Evolutionary conservation across 2,888 invertebrate genomes (phyloP).

Genomic region (Scotopteryx bipunctaria): DNA sequence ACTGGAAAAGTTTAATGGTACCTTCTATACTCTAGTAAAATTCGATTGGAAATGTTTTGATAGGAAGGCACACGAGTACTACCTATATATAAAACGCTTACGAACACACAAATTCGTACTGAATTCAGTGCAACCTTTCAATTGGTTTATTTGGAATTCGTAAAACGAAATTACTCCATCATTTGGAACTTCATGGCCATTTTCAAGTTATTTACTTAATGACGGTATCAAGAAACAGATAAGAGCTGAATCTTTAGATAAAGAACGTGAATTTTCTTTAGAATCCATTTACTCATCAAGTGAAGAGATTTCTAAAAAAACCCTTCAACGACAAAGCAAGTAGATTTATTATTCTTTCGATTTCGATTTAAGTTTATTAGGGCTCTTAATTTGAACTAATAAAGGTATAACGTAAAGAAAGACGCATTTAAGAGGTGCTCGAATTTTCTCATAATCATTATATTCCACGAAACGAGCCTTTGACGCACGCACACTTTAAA

Average conservation of each 20-base stretch:
- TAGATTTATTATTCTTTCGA: not conserved
- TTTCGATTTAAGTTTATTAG: not conserved
- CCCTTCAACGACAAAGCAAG: not conserved
- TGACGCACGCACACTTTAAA: too few species aligned
- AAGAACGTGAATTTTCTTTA: conserved; percentile 28
- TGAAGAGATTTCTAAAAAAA: conserved; percentile 9
- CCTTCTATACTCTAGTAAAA: too few species aligned
- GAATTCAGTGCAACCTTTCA: conserved; percentile 1
- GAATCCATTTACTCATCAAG: conserved; percentile 15
- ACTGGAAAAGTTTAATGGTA: too few species aligned
- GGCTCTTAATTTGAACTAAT: not conserved
- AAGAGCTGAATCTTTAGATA: conserved; percentile 32
- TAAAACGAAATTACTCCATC: conserved; percentile 19
- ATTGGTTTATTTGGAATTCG: conserved; percentile 10
- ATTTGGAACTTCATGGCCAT: conserved; percentile 15
- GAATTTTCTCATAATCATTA: too few species aligned
- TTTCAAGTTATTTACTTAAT: conserved; percentile 34
- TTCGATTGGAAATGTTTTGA: too few species aligned
- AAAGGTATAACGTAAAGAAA: not conserved
- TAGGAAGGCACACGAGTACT: too few species aligned
- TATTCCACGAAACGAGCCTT: too few species aligned
- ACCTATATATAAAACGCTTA: too few species aligned
- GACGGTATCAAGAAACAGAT: conserved; percentile 34
- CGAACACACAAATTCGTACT: not conserved
- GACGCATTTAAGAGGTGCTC: too few species aligned